phyloP scores from a whole-genome alignment of 2,888 invertebrate species.

The Drosophila colorata region DNA sequence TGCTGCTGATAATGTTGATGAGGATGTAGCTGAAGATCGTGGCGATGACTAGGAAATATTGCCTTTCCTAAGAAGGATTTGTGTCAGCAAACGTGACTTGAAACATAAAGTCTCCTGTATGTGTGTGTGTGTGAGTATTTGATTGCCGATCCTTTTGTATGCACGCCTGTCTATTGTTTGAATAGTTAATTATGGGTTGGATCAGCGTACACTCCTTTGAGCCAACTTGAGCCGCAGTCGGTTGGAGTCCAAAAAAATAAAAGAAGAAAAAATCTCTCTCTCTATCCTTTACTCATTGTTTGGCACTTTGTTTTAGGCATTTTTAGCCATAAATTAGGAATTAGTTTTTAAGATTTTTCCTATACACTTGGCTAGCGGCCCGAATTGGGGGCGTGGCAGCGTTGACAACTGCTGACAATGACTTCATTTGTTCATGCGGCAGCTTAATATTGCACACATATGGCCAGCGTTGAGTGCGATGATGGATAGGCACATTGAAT shows the following conservation, averaged over 20 bases:
- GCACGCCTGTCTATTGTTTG: conserved; percentile 70
- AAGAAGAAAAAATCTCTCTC: conserved; percentile 11
- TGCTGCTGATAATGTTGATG: conserved; percentile 26
- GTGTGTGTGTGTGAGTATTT: conserved; percentile 47
- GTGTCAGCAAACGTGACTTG: conserved; percentile 81
- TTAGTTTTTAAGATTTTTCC: conserved; percentile 62
- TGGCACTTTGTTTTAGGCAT: conserved; percentile 63
- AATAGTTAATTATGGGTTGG: conserved; percentile 82
- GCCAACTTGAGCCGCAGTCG: conserved; percentile 23
- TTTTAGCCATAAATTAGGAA: conserved; percentile 77
- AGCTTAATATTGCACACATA: conserved; percentile 68
- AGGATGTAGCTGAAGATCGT: conserved; percentile 64
- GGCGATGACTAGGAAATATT: conserved; percentile 77
- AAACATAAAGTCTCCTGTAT: conserved; percentile 58
- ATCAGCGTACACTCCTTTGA: conserved; percentile 77
- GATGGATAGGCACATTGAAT: conserved; percentile 50
- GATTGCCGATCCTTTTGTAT: conserved; percentile 77
- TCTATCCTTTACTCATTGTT: conserved; percentile 22
- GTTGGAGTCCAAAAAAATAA: conserved; percentile 40
- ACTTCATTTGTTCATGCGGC: conserved; percentile 69
- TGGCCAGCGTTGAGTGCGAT: conserved; percentile 46
- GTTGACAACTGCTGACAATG: conserved; percentile 79
- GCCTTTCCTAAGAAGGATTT: conserved; percentile 80
- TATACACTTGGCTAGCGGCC: conserved; percentile 31
- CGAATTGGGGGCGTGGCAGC: conserved; percentile 56